Percentiles rank a stretch among this genome's conserved stretches.
Evolutionary conservation across 2,797 vertebrate genomes (phyloP).

Genomic region (Rhodeus uyekii): DNA sequence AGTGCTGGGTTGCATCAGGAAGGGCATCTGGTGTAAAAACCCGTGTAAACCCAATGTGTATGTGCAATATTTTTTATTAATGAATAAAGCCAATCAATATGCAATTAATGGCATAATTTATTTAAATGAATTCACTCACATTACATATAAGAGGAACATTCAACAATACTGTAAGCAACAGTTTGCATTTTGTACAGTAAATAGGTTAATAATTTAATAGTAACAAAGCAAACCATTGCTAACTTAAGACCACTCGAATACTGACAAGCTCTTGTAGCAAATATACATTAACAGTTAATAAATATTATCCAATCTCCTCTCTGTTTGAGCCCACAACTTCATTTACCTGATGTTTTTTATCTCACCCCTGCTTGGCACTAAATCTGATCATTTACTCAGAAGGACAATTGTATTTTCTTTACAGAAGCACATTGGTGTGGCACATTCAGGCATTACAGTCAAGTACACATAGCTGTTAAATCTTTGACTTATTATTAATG

Average conservation of each 20-base stretch:
- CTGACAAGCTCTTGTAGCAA: conserved; percentile 38
- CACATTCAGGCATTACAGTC: conserved; percentile 13
- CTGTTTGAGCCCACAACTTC: background rate
- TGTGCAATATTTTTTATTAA: background rate
- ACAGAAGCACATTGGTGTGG: conserved; percentile 14
- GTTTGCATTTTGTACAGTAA: conserved; percentile 44
- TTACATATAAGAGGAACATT: conserved; percentile 22
- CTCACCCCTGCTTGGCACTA: background rate
- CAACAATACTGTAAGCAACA: conserved; percentile 44
- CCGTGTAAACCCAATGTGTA: background rate
- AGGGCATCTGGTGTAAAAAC: background rate
- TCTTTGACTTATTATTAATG: background rate
- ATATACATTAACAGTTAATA: conserved; percentile 38
- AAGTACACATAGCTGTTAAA: conserved; percentile 8
- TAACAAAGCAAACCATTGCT: conserved; percentile 46
- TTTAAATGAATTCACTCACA: conserved; percentile 41
- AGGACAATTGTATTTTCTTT: conserved; percentile 11
- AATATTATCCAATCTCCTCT: conserved; percentile 7
- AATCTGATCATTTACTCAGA: background rate
- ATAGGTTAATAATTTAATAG: conserved; percentile 51
- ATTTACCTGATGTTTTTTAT: conserved; percentile 16
- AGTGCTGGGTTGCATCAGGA: background rate
- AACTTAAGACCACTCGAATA: conserved; percentile 44
- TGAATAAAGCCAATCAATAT: background rate
- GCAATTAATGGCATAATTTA: conserved; percentile 26